Evolutionary conservation across 2,797 vertebrate species (phyloP).

Genomic region (Arrhamphus sclerolepis): DNA sequence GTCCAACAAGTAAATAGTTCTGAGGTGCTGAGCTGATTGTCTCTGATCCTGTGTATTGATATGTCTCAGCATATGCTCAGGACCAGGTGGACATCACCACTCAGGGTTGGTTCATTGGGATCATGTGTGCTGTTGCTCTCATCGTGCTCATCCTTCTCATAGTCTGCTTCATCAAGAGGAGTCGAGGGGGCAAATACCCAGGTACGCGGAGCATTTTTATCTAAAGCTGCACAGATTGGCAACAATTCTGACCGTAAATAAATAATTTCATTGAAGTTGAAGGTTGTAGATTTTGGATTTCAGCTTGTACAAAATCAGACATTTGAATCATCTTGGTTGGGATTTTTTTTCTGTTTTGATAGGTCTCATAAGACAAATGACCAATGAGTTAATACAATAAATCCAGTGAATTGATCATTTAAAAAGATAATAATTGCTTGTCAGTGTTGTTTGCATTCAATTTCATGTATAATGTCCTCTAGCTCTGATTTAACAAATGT

Average conservation of each 20-base stretch:
- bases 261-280: too few relatives aligned
- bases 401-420: too few relatives aligned
- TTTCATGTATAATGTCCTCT: not conserved
- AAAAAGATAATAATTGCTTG: too few relatives aligned
- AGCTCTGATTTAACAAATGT: not conserved
- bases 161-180: constrained; percentile 98
- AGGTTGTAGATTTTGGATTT: too few relatives aligned
- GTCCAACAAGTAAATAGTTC: not conserved
- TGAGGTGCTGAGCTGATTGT: not conserved
- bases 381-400: too few relatives aligned
- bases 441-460: too few relatives aligned
- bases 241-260: too few relatives aligned
- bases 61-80: constrained; percentile 87
- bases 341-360: too few relatives aligned
- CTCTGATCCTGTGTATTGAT: constrained; percentile 1
- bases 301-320: not conserved
- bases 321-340: not conserved
- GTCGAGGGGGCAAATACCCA: constrained; percentile 95
- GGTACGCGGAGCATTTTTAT: constrained; percentile 70
- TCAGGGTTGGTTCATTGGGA: constrained; percentile 98
- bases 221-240: too few relatives aligned
- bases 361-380: not conserved
- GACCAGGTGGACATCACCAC: constrained; percentile 95
- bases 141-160: constrained; percentile 94
- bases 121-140: constrained; percentile 98